Conservation (phyloP, 2,113 vertebrate genomes). For the Philantomba maxwellii region DNA sequence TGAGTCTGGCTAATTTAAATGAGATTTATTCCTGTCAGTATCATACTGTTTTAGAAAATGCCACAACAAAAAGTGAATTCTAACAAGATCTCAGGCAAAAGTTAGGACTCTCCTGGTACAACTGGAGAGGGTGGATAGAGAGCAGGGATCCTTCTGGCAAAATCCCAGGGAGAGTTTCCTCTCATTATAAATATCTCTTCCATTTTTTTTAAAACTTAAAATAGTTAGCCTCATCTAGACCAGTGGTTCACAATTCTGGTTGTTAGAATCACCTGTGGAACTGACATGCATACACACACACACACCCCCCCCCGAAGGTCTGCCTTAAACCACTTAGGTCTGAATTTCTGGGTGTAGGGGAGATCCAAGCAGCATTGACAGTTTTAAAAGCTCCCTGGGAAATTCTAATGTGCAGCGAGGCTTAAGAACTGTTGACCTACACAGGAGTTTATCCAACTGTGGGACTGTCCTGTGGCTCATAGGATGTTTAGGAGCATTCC, state of each 20-base stretch:
- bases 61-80: neutral
- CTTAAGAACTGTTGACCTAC: neutral
- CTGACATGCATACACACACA: neutral
- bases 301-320: fast-evolving
- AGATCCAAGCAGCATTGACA: neutral
- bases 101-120: neutral
- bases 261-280: neutral
- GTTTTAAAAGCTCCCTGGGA: neutral
- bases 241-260: neutral
- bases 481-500: neutral
- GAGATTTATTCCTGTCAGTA: neutral
- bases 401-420: neutral
- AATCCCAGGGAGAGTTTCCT: neutral
- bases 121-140: neutral
- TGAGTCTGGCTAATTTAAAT: neutral
- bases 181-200: neutral
- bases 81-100: neutral
- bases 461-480: neutral
- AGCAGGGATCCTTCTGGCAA: neutral
- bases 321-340: neutral
- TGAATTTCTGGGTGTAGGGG: neutral
- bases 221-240: neutral
- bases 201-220: neutral
- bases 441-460: neutral
- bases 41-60: neutral